A percentile compares a stretch with the other conserved stretches of the same genome.
Evolutionary conservation across 2,888 invertebrate species (phyloP).

Genomic region (Heliothis peltigera): DNA sequence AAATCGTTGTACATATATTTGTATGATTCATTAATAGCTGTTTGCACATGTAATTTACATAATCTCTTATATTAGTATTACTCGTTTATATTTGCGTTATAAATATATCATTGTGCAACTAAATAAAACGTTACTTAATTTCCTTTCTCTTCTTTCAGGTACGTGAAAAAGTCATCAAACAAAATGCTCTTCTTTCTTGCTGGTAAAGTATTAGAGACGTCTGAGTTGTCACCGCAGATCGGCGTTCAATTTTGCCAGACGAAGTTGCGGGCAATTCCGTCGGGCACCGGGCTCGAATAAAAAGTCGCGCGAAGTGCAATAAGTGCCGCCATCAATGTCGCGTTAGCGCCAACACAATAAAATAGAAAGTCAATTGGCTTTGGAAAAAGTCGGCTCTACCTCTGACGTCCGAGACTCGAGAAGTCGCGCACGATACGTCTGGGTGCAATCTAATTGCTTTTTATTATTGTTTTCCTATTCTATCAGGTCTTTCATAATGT

Average conservation of each 20-base stretch:
- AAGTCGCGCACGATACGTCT: constrained; percentile 54
- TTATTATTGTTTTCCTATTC: constrained; percentile 57
- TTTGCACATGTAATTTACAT: constrained; percentile 14
- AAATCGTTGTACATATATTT: constrained; percentile 15
- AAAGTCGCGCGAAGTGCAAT: constrained; percentile 83
- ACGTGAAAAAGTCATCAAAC: constrained; percentile 59
- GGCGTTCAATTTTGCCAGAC: constrained; percentile 74
- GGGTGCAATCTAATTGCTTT: constrained; percentile 53
- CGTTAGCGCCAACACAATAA: constrained; percentile 87
- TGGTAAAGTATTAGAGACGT: constrained; percentile 62
- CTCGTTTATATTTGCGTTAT: neutral
- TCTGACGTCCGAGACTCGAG: constrained; percentile 57
- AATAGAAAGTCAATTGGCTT: constrained; percentile 85
- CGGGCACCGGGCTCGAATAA: constrained; percentile 72
- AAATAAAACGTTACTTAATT: constrained; percentile 9
- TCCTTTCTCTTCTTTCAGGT: constrained; percentile 74
- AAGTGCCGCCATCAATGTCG: constrained; percentile 87
- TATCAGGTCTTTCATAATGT: constrained; percentile 43
- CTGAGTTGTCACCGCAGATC: constrained; percentile 64
- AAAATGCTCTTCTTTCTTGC: constrained; percentile 34
- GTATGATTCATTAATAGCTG: constrained; percentile 15
- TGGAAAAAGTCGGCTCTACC: constrained; percentile 69
- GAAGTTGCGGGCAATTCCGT: constrained; percentile 72
- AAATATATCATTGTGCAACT: neutral
- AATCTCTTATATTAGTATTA: neutral